These are phyloP conservation scores for Watsonalla binaria DNA, from an alignment of 2,888 invertebrate genomes.

Conservation along the genomic window DNA sequence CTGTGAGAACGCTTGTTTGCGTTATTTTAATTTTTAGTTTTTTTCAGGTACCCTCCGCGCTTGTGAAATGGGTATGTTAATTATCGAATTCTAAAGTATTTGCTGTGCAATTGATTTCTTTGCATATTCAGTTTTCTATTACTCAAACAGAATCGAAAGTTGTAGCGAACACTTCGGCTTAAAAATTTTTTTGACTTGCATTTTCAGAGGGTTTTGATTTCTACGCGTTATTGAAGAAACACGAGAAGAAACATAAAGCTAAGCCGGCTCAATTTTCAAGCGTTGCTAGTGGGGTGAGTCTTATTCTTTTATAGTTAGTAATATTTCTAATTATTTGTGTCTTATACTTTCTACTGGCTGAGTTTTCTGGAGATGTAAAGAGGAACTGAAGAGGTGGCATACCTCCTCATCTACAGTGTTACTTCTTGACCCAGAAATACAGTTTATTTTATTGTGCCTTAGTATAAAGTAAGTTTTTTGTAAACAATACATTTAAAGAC, in stretches of 20 bases:
- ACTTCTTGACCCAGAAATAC: too few species aligned
- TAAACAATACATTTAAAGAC: too few species aligned
- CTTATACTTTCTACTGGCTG: too few species aligned
- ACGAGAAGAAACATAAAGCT: constrained; percentile 55
- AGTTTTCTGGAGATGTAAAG: too few species aligned
- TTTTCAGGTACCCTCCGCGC: constrained; percentile 31
- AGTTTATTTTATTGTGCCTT: too few species aligned
- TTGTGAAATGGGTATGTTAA: constrained; percentile 46
- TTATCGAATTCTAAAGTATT: constrained; percentile 1
- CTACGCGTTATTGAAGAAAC: constrained; percentile 44
- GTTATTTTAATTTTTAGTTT: constrained; percentile 25
- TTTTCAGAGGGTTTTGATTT: constrained; percentile 62
- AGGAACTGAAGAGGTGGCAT: too few species aligned
- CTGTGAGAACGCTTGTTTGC: constrained; percentile 6
- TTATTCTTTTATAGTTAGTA: background rate
- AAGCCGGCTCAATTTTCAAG: constrained; percentile 56
- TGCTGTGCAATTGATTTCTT: background rate
- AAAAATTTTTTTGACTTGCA: background rate
- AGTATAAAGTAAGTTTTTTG: too few species aligned
- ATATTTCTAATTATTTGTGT: too few species aligned
- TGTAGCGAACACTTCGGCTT: background rate
- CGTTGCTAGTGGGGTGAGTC: constrained; percentile 57
- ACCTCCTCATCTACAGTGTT: too few species aligned
- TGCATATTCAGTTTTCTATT: background rate
- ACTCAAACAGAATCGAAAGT: background rate